These are phyloP conservation scores for Leptopilina syphax DNA, from an alignment of 2,888 invertebrate genomes.

Conservation along the genomic window DNA sequence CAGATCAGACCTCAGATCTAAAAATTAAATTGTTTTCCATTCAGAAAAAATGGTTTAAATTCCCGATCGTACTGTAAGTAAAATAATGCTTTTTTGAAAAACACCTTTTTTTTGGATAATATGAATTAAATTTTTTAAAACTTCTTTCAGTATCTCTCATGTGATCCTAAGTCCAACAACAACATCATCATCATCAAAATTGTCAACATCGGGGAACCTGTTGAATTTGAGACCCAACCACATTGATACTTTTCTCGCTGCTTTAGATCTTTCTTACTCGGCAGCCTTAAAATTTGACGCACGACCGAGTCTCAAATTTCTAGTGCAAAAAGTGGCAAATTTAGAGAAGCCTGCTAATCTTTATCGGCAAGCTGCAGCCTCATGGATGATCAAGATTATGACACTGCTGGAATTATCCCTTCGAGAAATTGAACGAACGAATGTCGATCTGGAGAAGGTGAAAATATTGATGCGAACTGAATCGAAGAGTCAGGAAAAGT, in stretches of 20 bases:
- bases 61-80: too few species aligned
- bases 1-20: too few species aligned
- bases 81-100: too few species aligned
- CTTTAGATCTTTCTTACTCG: constrained; percentile 89
- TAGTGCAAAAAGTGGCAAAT: constrained; percentile 94
- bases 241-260: constrained; percentile 85
- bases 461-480: constrained; percentile 54
- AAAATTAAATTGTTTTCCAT: too few species aligned
- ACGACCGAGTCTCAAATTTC: constrained; percentile 94
- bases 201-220: constrained; percentile 66
- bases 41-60: too few species aligned
- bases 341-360: constrained; percentile 91
- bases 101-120: too few species aligned
- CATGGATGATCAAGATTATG: constrained; percentile 93
- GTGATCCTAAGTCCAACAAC: constrained; percentile 72
- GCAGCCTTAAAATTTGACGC: constrained; percentile 92
- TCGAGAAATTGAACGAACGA: constrained; percentile 79
- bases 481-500: constrained; percentile 50
- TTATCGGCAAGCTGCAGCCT: constrained; percentile 94
- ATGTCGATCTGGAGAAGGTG: constrained; percentile 68
- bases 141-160: constrained; percentile 73
- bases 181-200: constrained; percentile 57
- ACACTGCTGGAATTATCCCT: constrained; percentile 91
- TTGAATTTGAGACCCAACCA: constrained; percentile 80
- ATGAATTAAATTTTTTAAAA: too few species aligned